Conservation (phyloP, 2,113 vertebrate species). For the Cariama cristata region DNA sequence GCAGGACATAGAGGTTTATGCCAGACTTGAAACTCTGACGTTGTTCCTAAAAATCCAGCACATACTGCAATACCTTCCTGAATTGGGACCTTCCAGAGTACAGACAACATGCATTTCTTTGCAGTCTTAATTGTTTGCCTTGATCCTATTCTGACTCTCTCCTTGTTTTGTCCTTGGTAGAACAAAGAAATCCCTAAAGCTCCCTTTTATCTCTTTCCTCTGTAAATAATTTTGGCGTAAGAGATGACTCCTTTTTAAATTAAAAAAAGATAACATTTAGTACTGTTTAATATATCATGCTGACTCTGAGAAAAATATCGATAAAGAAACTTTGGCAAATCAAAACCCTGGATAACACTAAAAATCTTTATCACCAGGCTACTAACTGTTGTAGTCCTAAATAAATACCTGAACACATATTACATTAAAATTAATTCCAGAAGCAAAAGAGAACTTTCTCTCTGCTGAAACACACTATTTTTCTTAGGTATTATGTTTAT, state of each 20-base stretch:
- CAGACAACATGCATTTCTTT: background rate
- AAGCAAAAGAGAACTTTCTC: background rate
- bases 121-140: background rate
- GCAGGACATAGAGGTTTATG: background rate
- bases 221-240: background rate
- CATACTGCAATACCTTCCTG: background rate
- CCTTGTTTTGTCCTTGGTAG: constrained; percentile 3
- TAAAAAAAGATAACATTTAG: background rate
- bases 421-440: background rate
- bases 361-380: background rate
- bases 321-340: background rate
- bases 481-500: background rate
- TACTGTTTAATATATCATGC: background rate
- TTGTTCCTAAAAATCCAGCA: background rate
- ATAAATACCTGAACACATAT: background rate
- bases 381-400: background rate
- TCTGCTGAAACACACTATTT: background rate
- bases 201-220: background rate
- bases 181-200: background rate
- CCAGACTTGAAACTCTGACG: background rate
- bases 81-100: background rate
- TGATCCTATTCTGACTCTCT: background rate
- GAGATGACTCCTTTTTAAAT: background rate
- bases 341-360: background rate
- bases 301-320: background rate